These are phyloP conservation scores for Drosophila nikananu DNA, from an alignment of 1,140 invertebrate species.

Conservation along the genomic window DNA sequence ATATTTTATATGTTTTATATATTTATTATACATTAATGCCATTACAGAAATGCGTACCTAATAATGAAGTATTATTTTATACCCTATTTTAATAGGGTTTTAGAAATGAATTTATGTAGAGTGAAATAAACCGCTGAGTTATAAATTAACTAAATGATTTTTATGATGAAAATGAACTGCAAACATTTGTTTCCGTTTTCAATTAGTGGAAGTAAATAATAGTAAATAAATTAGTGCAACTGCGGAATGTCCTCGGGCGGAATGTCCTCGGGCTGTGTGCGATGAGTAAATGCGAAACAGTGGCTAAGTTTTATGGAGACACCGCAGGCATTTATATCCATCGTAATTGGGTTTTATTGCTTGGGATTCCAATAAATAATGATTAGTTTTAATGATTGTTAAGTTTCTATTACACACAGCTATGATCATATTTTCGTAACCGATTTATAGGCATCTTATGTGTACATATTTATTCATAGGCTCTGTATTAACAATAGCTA, in stretches of 20 bases:
- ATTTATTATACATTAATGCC: too few relatives aligned
- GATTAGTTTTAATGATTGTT: conserved; percentile 1
- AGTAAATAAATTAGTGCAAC: too few relatives aligned
- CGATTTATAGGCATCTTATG: background rate
- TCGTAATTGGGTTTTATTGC: conserved; percentile 8
- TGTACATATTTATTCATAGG: background rate
- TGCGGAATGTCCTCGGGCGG: too few relatives aligned
- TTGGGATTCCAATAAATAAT: conserved; percentile 13
- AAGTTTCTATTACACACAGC: background rate
- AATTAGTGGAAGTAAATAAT: too few relatives aligned
- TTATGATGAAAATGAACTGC: background rate
- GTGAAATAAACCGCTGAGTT: too few relatives aligned
- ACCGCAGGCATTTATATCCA: conserved; percentile 3
- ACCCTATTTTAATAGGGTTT: too few relatives aligned
- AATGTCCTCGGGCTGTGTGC: background rate
- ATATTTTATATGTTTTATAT: too few relatives aligned
- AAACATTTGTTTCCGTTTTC: background rate
- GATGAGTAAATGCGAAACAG: conserved; percentile 6
- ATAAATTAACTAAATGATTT: background rate
- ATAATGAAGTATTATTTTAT: too few relatives aligned
- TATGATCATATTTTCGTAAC: background rate
- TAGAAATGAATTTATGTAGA: too few relatives aligned
- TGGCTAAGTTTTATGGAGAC: conserved; percentile 6
- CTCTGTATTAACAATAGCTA: background rate
- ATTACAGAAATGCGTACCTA: too few relatives aligned